phyloP scores from a whole-genome alignment of 2,888 invertebrate genomes.

The Patella ulyssiponensis region DNA sequence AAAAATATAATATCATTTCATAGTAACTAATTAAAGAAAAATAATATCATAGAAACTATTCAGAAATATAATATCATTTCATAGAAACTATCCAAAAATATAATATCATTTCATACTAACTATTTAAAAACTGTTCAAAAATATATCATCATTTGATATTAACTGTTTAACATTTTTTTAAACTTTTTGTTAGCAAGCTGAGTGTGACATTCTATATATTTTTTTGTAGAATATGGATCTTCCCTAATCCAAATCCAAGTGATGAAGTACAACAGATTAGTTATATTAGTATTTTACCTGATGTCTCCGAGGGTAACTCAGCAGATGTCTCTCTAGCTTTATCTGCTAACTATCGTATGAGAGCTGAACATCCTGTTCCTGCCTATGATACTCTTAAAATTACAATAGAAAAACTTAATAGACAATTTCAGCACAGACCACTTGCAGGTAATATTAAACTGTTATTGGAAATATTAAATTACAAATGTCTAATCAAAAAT shows the following conservation, averaged over 20 bases:
- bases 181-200: no score
- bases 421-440: conserved; percentile 37
- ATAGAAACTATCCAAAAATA: no score
- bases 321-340: conserved; percentile 14
- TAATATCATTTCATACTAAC: no score
- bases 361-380: conserved; percentile 23
- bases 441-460: conserved; percentile 27
- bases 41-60: no score
- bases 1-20: no score
- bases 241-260: conserved; percentile 23
- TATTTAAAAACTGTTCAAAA: no score
- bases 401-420: conserved; percentile 36
- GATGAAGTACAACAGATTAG: conserved; percentile 32
- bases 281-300: conserved; percentile 37
- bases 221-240: conserved; percentile 35
- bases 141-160: no score
- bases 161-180: no score
- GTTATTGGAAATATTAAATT: no score
- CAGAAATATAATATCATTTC: no score
- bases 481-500: no score
- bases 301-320: conserved; percentile 21
- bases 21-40: no score
- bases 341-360: conserved; percentile 12
- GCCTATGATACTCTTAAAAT: conserved; percentile 30
- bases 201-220: background rate